Evolutionary conservation across 92 coral and sea anemone species (phyloP).

Genomic region (Zoanthus gigantus): DNA sequence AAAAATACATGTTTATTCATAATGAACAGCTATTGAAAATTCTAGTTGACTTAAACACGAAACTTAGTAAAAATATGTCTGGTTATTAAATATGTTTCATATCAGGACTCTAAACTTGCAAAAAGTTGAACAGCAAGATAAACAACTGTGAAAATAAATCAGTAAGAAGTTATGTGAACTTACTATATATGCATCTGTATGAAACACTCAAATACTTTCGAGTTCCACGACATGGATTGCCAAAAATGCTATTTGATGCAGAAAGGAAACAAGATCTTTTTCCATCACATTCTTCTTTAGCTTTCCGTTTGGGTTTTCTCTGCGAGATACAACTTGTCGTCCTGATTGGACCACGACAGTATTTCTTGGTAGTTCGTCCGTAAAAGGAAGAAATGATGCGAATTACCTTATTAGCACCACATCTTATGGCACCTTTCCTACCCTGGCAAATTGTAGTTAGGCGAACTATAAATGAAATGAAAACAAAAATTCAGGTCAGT

Average conservation of each 20-base stretch:
- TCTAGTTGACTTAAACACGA: too few species aligned
- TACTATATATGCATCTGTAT: conserved; percentile 40
- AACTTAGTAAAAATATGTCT: too few species aligned
- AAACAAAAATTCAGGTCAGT: background rate
- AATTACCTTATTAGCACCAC: conserved; percentile 23
- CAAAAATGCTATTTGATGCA: conserved; percentile 30
- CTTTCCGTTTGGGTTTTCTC: conserved; percentile 3
- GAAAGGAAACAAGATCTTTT: conserved; percentile 14
- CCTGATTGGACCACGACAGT: conserved; percentile 8
- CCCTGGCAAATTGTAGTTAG: conserved; percentile 4
- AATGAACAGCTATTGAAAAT: too few species aligned
- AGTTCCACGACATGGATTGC: conserved; percentile 43
- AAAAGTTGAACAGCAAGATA: too few species aligned
- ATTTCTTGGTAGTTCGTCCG: conserved; percentile 11
- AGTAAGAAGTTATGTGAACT: background rate
- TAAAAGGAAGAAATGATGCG: conserved; percentile 20
- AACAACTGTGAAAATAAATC: background rate
- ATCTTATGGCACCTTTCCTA: background rate
- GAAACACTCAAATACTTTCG: conserved; percentile 17
- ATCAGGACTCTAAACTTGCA: too few species aligned
- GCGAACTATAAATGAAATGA: background rate
- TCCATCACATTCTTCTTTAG: conserved; percentile 9
- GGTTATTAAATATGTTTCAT: too few species aligned
- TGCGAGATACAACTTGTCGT: conserved; percentile 24
- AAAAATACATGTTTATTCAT: too few species aligned